These are phyloP conservation scores for Procambarus virginalis DNA, from an alignment of 1,140 invertebrate species.

Conservation along the genomic window DNA sequence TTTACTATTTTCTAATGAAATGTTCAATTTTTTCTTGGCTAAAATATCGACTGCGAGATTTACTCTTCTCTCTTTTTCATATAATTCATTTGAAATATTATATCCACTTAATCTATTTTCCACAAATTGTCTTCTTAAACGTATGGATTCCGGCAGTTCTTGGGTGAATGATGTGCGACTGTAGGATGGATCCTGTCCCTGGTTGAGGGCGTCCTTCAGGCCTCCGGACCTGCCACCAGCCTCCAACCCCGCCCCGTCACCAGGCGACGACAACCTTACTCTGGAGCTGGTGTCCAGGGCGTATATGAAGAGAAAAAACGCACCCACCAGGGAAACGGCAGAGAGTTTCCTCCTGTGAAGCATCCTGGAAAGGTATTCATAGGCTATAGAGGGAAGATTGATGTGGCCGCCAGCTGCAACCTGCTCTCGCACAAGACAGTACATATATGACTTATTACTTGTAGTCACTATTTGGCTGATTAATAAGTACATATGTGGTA, in stretches of 20 bases:
- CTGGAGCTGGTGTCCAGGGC: background rate
- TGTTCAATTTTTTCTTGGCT: background rate
- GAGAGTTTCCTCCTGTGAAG: background rate
- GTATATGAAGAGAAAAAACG: background rate
- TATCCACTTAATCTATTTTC: background rate
- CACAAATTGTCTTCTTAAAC: background rate
- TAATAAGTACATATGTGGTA: no score
- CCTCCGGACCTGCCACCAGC: no score
- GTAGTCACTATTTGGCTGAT: no score
- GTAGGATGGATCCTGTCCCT: background rate
- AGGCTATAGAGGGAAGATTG: no score
- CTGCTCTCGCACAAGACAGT: no score
- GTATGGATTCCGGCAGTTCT: background rate
- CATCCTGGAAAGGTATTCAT: background rate
- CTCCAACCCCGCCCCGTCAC: no score
- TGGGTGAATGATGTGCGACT: background rate
- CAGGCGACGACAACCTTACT: background rate
- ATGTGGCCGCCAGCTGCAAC: no score
- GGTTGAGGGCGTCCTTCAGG: background rate
- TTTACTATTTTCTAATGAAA: background rate
- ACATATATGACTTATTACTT: no score
- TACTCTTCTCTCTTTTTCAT: background rate
- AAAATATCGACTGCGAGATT: background rate
- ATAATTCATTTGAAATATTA: background rate
- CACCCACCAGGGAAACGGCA: background rate